A percentile compares a stretch with the other conserved stretches of the same genome.
These are phyloP conservation scores for Glaucidium brasilianum DNA, from an alignment of 2,113 vertebrate genomes.

Conservation along the genomic window DNA sequence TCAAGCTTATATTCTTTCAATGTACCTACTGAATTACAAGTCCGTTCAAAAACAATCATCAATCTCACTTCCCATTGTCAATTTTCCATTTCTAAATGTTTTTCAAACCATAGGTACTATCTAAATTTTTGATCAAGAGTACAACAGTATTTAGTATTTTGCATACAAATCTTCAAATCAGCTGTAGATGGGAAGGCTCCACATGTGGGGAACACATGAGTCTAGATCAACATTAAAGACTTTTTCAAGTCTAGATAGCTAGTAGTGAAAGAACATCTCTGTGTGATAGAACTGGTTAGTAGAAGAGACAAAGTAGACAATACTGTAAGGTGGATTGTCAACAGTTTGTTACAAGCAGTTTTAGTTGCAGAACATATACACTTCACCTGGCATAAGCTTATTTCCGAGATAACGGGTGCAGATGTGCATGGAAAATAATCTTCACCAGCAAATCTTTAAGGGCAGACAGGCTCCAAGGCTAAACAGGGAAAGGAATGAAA, in stretches of 20 bases:
- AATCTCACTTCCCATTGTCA: neutral
- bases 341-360: neutral
- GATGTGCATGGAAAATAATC: neutral
- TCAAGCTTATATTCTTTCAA: neutral
- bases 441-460: neutral
- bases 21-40: neutral
- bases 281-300: accelerated
- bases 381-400: neutral
- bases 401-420: neutral
- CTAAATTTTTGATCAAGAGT: neutral
- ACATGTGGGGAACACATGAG: neutral
- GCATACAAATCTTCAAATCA: neutral
- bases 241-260: neutral
- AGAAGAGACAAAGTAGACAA: neutral
- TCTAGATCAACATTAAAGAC: neutral
- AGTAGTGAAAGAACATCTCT: neutral
- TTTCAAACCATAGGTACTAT: neutral
- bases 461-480: neutral
- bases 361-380: neutral
- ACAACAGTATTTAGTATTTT: neutral
- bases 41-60: neutral
- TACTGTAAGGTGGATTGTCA: neutral
- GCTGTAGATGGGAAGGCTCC: neutral
- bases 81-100: neutral
- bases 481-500: neutral